Evolutionary conservation across 2,113 vertebrate genomes (phyloP).

Genomic region (Phyllostomus hastatus): DNA sequence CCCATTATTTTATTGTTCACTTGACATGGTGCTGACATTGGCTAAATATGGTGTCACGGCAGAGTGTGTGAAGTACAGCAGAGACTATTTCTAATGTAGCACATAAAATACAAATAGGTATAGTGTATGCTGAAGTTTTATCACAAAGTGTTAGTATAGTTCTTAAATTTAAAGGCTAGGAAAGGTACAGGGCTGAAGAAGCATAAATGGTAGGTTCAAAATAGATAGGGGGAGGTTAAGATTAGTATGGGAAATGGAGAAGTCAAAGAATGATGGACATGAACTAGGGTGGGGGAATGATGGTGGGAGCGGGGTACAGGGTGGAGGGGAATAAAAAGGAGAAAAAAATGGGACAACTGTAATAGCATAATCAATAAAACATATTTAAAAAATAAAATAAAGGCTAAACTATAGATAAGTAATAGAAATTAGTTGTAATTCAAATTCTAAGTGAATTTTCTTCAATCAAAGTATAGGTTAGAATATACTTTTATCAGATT

Average conservation of each 20-base stretch:
- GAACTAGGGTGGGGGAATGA: too few relatives aligned
- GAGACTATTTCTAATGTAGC: not conserved
- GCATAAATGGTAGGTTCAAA: too few relatives aligned
- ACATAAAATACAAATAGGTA: not conserved
- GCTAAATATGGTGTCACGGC: too few relatives aligned
- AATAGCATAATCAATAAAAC: too few relatives aligned
- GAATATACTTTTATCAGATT: not conserved
- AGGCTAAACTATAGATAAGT: not conserved
- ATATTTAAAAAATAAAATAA: too few relatives aligned
- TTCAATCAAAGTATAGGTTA: not conserved
- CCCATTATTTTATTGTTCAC: not conserved
- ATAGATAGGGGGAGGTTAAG: too few relatives aligned
- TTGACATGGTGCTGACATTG: not conserved
- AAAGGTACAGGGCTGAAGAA: too few relatives aligned
- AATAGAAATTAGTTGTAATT: not conserved
- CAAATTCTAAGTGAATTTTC: constrained; percentile 2
- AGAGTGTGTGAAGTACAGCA: not conserved
- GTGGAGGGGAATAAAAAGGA: too few relatives aligned
- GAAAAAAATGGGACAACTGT: too few relatives aligned
- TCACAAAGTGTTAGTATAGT: not conserved
- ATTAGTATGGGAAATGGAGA: too few relatives aligned
- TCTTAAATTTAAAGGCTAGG: constrained; percentile 5
- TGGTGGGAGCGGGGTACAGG: too few relatives aligned
- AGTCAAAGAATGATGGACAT: too few relatives aligned
- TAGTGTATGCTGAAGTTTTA: not conserved